Evolutionary conservation across 2,888 invertebrate species (phyloP), one percentile per base, ranked within the genome.

Genomic region (Drosophila formosana): DNA sequence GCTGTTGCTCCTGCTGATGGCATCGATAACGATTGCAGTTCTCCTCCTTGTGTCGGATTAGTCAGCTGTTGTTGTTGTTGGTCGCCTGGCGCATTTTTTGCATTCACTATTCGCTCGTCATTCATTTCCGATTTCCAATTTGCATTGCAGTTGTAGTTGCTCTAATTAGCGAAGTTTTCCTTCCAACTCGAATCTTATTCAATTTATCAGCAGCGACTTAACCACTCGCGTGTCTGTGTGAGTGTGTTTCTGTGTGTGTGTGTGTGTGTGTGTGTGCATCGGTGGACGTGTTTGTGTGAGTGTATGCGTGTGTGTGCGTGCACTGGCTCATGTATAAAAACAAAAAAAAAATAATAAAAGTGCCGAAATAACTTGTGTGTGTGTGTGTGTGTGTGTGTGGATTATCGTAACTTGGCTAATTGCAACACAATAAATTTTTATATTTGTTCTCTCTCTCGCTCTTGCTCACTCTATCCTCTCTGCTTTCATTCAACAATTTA

Each of bases 371-470:
- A 23, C 11, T 34, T 30, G 51, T 39, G 28, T 50, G 51, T 6
- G 26, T 47, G 51, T 39, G 28, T 50, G 51, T 6, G 26, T 47
- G 25, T 34, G 11, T 52, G 30, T 53, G 28, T 55, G 39, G 13
- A 11, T 56, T 74, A 56, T 73, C 68, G 75, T 66, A 72, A 78
- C 63, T 74, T 75, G 75, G 52, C 69, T 68, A 65, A 68, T 64
- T 75, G 75, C 69, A 78, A 75, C 75, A 79, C 75, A 62, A 58
- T 55, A 58, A 75, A 75, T 75, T 74, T 58, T 13, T 46, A 37
- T 46, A 37, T 23, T 58, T 58, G 25, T 41, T 57, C n/a, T 23
- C 55, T 72, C 28, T 39, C 34, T 34, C 34, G 9, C 11, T 37
- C 5, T 11, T n/a, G 11, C 4, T 11, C 34, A 11, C 34, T 34